Evolutionary conservation across 2,888 invertebrate species (phyloP).

Genomic region (Eupithecia inturbata): DNA sequence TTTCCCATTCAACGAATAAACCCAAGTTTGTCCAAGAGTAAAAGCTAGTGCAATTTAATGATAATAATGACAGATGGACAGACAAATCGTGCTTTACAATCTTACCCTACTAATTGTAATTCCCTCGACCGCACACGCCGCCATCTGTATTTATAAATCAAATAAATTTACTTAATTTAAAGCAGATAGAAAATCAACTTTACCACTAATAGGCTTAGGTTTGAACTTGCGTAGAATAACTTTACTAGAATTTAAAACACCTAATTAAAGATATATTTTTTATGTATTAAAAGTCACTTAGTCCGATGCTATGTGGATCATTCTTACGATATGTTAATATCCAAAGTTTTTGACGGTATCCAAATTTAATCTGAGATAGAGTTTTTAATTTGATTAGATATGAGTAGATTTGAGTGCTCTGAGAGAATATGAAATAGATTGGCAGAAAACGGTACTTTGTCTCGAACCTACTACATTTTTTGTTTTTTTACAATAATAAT

Average conservation of each 20-base stretch:
- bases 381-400: conserved; percentile 22
- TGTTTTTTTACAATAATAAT: background rate
- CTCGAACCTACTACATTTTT: background rate
- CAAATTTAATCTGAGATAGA: conserved; percentile 23
- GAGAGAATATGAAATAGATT: conserved; percentile 1
- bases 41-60: conserved; percentile 24
- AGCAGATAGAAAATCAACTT: conserved; percentile 8
- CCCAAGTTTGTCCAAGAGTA: background rate
- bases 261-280: conserved; percentile 50
- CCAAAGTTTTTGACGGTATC: conserved; percentile 23
- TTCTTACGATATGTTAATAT: conserved; percentile 36
- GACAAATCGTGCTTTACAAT: conserved; percentile 50
- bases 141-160: conserved; percentile 56
- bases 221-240: conserved; percentile 11
- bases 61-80: conserved; percentile 45
- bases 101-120: conserved; percentile 41
- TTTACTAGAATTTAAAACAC: conserved; percentile 12
- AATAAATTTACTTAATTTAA: conserved; percentile 52
- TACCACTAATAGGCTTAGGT: conserved; percentile 3
- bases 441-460: background rate
- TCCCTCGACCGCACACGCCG: conserved; percentile 47
- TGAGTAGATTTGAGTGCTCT: conserved; percentile 9
- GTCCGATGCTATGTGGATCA: conserved; percentile 5
- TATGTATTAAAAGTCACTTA: conserved; percentile 42
- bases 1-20: background rate